These are phyloP conservation scores for Pseudochaenichthys georgianus DNA, from an alignment of 2,797 vertebrate species.

Conservation along the genomic window DNA sequence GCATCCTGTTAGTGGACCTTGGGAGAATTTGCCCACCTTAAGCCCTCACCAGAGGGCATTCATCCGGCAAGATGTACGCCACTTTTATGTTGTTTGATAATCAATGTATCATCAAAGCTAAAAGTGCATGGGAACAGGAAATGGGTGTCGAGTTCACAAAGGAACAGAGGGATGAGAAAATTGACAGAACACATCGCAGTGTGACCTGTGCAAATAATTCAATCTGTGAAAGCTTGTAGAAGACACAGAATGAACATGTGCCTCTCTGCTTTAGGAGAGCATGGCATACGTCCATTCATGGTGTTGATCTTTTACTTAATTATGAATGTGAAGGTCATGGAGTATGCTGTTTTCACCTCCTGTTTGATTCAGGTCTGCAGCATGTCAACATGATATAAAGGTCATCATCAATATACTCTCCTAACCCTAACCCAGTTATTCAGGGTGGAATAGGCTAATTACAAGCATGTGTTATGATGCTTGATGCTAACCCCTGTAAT, in stretches of 20 bases:
- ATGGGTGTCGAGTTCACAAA: constrained; percentile 49
- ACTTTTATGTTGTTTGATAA: constrained; percentile 65
- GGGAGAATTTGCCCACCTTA: constrained; percentile 40
- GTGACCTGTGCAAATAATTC: constrained; percentile 31
- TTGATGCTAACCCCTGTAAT: constrained; percentile 33
- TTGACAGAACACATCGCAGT: constrained; percentile 17
- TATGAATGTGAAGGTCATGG: neutral
- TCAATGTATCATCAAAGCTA: constrained; percentile 63
- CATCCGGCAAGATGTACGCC: constrained; percentile 34
- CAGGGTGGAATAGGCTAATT: constrained; percentile 1
- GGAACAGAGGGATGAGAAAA: constrained; percentile 39
- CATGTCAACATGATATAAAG: neutral
- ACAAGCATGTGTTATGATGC: constrained; percentile 7
- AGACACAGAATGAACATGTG: constrained; percentile 12
- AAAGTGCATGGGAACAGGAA: constrained; percentile 53
- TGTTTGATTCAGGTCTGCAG: neutral
- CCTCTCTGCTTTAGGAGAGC: neutral
- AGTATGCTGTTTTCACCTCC: too few relatives aligned
- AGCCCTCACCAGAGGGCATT: constrained; percentile 30
- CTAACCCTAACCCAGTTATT: neutral
- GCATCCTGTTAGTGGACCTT: constrained; percentile 32
- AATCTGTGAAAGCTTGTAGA: constrained; percentile 13
- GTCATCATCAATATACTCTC: neutral
- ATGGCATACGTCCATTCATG: neutral
- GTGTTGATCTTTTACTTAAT: neutral